Conservation (phyloP, 2,888 invertebrate genomes). For the Hesperia comma region DNA sequence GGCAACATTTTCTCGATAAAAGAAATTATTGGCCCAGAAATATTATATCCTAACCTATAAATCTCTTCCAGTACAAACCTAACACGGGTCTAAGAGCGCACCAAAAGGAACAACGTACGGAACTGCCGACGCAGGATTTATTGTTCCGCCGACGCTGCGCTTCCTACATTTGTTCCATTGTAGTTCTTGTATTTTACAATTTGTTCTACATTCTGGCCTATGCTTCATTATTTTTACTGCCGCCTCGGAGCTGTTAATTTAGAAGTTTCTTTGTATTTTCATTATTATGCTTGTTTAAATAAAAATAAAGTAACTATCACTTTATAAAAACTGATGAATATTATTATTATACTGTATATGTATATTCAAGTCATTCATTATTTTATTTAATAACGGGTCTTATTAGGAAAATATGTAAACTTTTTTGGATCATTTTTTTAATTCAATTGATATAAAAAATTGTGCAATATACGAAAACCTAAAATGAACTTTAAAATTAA, state of each 20-base stretch:
- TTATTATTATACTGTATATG: too few species aligned
- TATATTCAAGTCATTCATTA: too few species aligned
- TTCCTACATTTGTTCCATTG: constrained; percentile 37
- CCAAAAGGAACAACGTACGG: constrained; percentile 39
- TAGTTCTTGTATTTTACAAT: constrained; percentile 38
- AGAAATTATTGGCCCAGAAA: constrained; percentile 36
- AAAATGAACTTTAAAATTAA: too few species aligned
- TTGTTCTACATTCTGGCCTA: constrained; percentile 39
- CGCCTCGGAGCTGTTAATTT: constrained; percentile 24
- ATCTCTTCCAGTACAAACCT: constrained; percentile 37
- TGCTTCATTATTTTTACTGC: constrained; percentile 28
- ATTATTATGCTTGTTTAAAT: not conserved
- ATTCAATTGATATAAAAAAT: too few species aligned
- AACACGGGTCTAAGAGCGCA: constrained; percentile 36
- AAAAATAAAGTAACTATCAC: too few species aligned
- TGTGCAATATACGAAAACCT: too few species aligned
- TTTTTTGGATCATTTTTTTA: too few species aligned
- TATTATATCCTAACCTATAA: constrained; percentile 37
- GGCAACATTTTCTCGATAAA: constrained; percentile 35
- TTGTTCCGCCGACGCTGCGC: constrained; percentile 38
- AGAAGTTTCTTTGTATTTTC: not conserved
- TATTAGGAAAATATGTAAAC: too few species aligned
- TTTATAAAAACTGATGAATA: too few species aligned
- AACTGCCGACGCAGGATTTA: constrained; percentile 41
- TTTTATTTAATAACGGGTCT: too few species aligned